Conservation (phyloP, 37 sponge, comb jelly and placozoan species). For the Cladorhizidae sp. region DNA sequence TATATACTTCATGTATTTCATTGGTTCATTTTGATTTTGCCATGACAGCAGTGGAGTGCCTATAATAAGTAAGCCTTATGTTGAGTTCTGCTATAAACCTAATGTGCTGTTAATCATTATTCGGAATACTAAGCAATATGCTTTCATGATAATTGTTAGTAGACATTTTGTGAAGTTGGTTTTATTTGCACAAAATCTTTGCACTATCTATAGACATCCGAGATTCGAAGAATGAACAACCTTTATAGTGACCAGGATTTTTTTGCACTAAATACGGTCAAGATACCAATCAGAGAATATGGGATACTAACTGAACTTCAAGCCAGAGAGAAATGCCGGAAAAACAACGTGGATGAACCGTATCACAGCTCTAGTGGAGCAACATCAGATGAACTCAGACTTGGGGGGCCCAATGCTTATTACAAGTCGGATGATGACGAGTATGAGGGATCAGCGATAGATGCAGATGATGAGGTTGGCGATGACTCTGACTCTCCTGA, state of each 20-base stretch:
- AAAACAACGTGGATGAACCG: conserved; percentile 20
- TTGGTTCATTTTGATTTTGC: too few species aligned
- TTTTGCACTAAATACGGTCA: conserved; percentile 74
- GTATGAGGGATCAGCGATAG: conserved; percentile 11
- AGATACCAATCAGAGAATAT: conserved; percentile 71
- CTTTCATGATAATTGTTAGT: too few species aligned
- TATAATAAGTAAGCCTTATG: too few species aligned
- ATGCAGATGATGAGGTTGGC: conserved; percentile 60
- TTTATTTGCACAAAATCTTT: too few species aligned
- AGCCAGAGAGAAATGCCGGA: conserved; percentile 63
- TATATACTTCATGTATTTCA: too few species aligned
- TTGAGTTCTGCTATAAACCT: too few species aligned
- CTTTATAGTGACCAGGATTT: conserved; percentile 79
- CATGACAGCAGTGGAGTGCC: too few species aligned
- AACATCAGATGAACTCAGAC: conserved; percentile 41
- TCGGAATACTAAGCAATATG: too few species aligned
- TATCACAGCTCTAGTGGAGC: conserved; percentile 22
- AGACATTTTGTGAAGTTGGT: too few species aligned
- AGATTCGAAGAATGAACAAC: conserved; percentile 72
- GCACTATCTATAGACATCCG: conserved; percentile 66
- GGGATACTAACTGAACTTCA: conserved; percentile 58
- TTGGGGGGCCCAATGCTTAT: conserved; percentile 52
- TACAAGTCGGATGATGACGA: conserved; percentile 44
- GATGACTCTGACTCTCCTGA: conserved; percentile 46
- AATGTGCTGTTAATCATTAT: too few species aligned